phyloP scores from a whole-genome alignment of 2,113 vertebrate genomes.

The Lasiurus borealis region DNA sequence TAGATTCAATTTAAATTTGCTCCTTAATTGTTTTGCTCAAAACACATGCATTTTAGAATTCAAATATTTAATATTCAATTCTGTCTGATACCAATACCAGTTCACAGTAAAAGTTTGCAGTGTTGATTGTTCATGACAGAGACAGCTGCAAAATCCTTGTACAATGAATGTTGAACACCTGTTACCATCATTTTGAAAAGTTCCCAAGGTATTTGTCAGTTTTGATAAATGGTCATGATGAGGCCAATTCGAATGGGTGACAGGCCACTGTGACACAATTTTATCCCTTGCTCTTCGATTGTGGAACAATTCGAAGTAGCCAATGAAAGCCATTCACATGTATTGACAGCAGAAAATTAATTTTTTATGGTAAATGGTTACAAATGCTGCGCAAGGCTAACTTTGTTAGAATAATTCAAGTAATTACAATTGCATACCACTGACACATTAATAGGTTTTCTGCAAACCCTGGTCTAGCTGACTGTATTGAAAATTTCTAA shows the following conservation, averaged over 20 bases:
- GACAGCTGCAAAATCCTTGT: neutral
- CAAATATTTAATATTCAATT: neutral
- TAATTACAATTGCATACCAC: neutral
- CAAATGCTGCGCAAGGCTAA: neutral
- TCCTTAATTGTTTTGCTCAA: neutral
- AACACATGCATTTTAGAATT: neutral
- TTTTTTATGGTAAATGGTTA: neutral
- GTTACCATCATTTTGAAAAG: neutral
- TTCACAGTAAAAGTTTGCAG: neutral
- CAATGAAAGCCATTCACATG: neutral
- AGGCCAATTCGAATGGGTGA: neutral
- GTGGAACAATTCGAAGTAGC: neutral
- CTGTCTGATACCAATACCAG: neutral
- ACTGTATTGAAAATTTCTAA: conserved; percentile 53
- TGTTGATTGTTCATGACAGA: neutral
- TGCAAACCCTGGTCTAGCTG: neutral
- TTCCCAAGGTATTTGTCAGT: neutral
- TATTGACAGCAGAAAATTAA: neutral
- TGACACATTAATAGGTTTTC: neutral
- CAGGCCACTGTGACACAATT: neutral
- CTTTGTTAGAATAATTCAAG: neutral
- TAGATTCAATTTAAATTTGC: neutral
- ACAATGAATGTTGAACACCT: neutral
- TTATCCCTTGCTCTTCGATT: neutral
- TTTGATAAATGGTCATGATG: neutral